Conservation (phyloP, 1,140 invertebrate genomes). For the Pantala flavescens region DNA sequence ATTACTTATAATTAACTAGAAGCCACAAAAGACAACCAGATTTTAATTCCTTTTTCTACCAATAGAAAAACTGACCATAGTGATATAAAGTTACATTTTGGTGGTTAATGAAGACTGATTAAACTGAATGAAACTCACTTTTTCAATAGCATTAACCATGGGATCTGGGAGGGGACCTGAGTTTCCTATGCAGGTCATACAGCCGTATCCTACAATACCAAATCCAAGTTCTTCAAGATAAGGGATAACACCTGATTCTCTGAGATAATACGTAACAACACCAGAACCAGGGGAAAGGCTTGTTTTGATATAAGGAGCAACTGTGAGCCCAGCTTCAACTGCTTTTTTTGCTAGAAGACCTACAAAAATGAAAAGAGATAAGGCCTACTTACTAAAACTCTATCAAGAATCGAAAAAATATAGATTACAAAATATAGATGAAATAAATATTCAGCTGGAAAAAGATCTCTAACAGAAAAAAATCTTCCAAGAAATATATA, state of each 20-base stretch:
- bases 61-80: no score
- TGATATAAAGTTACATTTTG: no score
- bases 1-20: no score
- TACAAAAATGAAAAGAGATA: conserved; percentile 29
- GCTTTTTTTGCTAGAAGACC: conserved; percentile 92
- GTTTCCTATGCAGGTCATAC: conserved; percentile 99
- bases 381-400: background rate
- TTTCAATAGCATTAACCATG: conserved; percentile 87
- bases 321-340: conserved; percentile 76
- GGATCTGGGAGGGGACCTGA: conserved; percentile 86
- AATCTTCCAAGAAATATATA: no score
- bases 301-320: conserved; percentile 92
- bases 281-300: conserved; percentile 93
- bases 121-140: conserved; percentile 42
- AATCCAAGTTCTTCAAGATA: conserved; percentile 83
- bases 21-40: no score
- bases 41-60: no score
- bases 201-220: conserved; percentile 89
- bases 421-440: background rate
- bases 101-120: no score
- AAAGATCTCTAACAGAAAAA: no score
- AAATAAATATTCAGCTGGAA: no score
- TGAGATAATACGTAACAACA: conserved; percentile 93
- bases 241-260: conserved; percentile 76
- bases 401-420: no score